Conservation (phyloP, 1,140 invertebrate genomes). For the Lutraria rhynchaena region DNA sequence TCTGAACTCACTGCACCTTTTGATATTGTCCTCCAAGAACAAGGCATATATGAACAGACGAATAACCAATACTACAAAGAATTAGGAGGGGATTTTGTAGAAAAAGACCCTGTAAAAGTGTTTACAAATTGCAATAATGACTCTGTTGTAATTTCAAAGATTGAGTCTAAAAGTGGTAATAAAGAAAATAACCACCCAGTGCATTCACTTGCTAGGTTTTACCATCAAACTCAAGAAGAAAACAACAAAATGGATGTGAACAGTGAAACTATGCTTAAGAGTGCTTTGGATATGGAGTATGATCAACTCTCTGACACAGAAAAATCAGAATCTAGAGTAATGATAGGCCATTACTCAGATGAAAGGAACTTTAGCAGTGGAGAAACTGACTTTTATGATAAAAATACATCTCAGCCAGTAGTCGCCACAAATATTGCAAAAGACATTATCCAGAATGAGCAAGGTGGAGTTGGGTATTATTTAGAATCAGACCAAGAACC, state of each 20-base stretch:
- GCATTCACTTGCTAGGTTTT: conserved; percentile 16
- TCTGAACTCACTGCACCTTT: conserved; percentile 55
- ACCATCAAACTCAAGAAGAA: not conserved
- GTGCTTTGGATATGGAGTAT: conserved; percentile 57
- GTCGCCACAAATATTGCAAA: conserved; percentile 53
- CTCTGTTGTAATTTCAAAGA: conserved; percentile 9
- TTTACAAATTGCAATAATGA: conserved; percentile 26
- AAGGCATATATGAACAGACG: conserved; percentile 37
- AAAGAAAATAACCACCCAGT: not conserved
- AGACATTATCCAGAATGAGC: conserved; percentile 32
- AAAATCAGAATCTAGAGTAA: conserved; percentile 19
- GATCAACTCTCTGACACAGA: conserved; percentile 29
- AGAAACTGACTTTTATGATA: conserved; percentile 22
- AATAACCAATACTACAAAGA: not conserved
- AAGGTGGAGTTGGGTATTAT: conserved; percentile 37
- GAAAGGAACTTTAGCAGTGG: not conserved
- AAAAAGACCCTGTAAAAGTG: not conserved
- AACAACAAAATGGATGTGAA: conserved; percentile 53
- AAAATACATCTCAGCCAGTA: conserved; percentile 4
- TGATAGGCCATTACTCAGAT: not conserved
- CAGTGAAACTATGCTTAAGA: conserved; percentile 51
- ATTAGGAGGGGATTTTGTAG: not conserved
- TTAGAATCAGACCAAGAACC: conserved; percentile 56
- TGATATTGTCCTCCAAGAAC: conserved; percentile 54
- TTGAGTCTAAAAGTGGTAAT: conserved; percentile 21